These are phyloP conservation scores for Microtus richardsoni DNA, from an alignment of 2,113 vertebrate species.

Conservation along the genomic window DNA sequence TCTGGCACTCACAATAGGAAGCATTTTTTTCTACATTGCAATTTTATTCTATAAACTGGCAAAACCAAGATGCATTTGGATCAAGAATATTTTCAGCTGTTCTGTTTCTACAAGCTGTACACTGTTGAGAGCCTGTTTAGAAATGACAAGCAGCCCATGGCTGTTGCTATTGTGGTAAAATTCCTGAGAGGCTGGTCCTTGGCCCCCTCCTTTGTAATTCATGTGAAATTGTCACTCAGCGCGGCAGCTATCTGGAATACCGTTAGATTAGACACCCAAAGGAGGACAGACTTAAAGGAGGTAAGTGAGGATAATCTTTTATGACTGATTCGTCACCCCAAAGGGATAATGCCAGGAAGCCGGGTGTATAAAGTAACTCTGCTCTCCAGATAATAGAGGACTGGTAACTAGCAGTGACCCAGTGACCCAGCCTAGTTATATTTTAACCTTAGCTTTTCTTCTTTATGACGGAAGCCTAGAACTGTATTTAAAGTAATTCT, in stretches of 20 bases:
- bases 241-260: slow-evolving; percentile 52
- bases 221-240: slow-evolving; percentile 53
- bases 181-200: slow-evolving; percentile 57
- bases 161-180: slow-evolving; percentile 67
- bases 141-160: slow-evolving; percentile 43
- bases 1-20: background rate
- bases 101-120: slow-evolving; percentile 56
- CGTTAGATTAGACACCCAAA: slow-evolving; percentile 42
- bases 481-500: background rate
- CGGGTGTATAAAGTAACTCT: slow-evolving; percentile 29
- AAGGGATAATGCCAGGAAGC: background rate
- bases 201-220: slow-evolving; percentile 48
- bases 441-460: background rate
- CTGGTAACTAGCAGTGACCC: slow-evolving; percentile 1
- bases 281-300: background rate
- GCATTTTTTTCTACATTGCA: slow-evolving; percentile 13
- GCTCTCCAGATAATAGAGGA: background rate
- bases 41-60: slow-evolving; percentile 13
- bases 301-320: background rate
- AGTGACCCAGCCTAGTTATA: background rate
- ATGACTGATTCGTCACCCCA: slow-evolving; percentile 4
- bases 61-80: slow-evolving; percentile 45
- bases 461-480: slow-evolving; percentile 44
- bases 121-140: slow-evolving; percentile 69
- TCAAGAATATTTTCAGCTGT: slow-evolving; percentile 27